Conservation (phyloP, 2,113 vertebrate genomes). For the Rhabdomys dilectus region DNA sequence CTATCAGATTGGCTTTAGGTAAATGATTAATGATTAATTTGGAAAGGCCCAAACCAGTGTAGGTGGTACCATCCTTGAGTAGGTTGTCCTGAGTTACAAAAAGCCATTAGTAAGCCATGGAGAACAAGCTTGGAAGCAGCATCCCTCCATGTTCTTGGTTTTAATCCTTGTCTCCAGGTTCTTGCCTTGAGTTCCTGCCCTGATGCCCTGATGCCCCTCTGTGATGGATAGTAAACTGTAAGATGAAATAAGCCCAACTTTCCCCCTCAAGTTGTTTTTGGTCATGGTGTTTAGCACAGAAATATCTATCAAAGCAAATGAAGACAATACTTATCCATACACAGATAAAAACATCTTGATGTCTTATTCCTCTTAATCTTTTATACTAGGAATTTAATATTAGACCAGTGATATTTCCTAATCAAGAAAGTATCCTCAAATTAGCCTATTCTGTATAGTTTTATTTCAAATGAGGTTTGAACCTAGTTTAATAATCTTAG, state of each 20-base stretch:
- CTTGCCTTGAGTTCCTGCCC: not conserved
- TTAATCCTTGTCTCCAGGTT: not conserved
- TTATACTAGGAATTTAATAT: not conserved
- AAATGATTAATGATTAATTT: not conserved
- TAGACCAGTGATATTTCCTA: not conserved
- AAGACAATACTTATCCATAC: not conserved
- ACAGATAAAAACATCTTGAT: not conserved
- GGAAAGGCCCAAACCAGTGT: not conserved
- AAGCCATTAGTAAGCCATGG: not conserved
- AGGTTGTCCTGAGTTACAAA: not conserved
- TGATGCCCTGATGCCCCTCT: not conserved
- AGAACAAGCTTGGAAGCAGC: not conserved
- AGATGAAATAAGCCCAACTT: not conserved
- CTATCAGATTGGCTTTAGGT: not conserved
- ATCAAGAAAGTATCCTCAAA: not conserved
- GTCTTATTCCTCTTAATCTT: not conserved
- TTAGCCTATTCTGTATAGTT: not conserved
- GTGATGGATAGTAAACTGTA: not conserved
- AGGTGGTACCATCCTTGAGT: too few relatives aligned
- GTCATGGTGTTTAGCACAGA: not conserved
- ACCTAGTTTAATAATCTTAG: not conserved
- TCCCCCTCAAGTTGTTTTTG: not conserved
- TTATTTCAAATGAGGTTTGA: slow-evolving; percentile 24
- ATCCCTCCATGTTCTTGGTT: not conserved
- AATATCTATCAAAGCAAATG: not conserved